phyloP scores from a whole-genome alignment of 2,888 invertebrate genomes.

The Schrankia costaestrigalis region DNA sequence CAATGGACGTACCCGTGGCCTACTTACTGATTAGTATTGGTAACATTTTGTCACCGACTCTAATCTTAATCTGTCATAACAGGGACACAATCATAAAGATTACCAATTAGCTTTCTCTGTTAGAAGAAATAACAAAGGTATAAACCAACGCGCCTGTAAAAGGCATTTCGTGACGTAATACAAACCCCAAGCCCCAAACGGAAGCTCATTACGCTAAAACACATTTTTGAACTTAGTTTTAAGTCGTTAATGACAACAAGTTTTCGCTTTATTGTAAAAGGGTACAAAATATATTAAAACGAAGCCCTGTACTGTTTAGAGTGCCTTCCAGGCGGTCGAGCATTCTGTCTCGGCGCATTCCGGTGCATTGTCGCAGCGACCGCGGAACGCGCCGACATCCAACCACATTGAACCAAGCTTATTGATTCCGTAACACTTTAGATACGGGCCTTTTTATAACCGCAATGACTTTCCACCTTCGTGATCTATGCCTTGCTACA shows the following conservation, averaged over 20 bases:
- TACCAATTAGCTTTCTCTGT: too few species aligned
- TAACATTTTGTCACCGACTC: too few species aligned
- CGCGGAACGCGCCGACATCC: conserved; percentile 44
- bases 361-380: conserved; percentile 46
- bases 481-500: conserved; percentile 39
- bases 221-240: neutral
- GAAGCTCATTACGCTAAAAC: too few species aligned
- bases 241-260: neutral
- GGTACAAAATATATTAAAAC: conserved; percentile 10
- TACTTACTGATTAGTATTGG: too few species aligned
- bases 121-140: too few species aligned
- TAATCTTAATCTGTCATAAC: too few species aligned
- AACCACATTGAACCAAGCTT: conserved; percentile 45
- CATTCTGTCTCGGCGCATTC: conserved; percentile 54
- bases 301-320: conserved; percentile 24
- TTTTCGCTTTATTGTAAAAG: neutral
- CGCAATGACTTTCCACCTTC: conserved; percentile 12
- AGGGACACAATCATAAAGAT: too few species aligned
- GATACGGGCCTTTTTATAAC: conserved; percentile 44
- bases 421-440: conserved; percentile 48
- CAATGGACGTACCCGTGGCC: too few species aligned
- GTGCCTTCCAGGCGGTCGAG: conserved; percentile 45
- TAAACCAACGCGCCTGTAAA: too few species aligned
- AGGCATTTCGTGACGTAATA: too few species aligned
- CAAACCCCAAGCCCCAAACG: too few species aligned